Evolutionary conservation across 1,140 invertebrate genomes (phyloP).

Genomic region (Psilanteris sp.): DNA sequence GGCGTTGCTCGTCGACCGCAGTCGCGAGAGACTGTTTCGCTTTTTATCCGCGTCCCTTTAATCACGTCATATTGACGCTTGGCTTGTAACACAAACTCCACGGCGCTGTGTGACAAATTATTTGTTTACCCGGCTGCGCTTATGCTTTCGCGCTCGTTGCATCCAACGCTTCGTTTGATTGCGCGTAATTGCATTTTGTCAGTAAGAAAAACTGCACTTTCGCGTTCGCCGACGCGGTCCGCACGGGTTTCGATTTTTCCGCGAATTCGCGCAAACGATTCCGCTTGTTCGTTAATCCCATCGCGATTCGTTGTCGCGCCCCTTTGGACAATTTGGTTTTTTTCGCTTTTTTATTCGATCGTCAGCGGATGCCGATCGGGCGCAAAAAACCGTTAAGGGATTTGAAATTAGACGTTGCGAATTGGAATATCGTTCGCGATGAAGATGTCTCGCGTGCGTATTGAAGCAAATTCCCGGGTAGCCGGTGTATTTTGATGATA

Average conservation of each 20-base stretch:
- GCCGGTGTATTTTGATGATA: constrained; percentile 41
- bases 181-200: constrained; percentile 21
- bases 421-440: constrained; percentile 45
- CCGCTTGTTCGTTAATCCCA: no score
- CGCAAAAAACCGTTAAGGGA: constrained; percentile 10
- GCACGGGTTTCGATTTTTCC: no score
- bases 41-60: constrained; percentile 61
- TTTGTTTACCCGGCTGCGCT: constrained; percentile 52
- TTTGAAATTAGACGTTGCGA: constrained; percentile 14
- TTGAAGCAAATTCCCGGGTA: constrained; percentile 43
- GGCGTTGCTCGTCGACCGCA: constrained; percentile 46
- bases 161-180: constrained; percentile 34
- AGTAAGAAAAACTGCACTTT: no score
- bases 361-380: background rate
- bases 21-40: constrained; percentile 42
- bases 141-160: constrained; percentile 21
- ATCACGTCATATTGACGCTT: constrained; percentile 61
- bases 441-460: constrained; percentile 42
- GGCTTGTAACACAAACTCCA: constrained; percentile 44
- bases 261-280: no score
- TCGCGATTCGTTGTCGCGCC: background rate
- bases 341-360: no score
- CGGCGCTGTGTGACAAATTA: constrained; percentile 47
- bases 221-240: no score
- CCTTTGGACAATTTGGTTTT: constrained; percentile 13